A percentile compares a stretch with the other conserved stretches of the same genome.
Evolutionary conservation across 30 jellyfish, hydroid and myxozoan genomes (phyloP).

Genomic region (Aurelia sp.): DNA sequence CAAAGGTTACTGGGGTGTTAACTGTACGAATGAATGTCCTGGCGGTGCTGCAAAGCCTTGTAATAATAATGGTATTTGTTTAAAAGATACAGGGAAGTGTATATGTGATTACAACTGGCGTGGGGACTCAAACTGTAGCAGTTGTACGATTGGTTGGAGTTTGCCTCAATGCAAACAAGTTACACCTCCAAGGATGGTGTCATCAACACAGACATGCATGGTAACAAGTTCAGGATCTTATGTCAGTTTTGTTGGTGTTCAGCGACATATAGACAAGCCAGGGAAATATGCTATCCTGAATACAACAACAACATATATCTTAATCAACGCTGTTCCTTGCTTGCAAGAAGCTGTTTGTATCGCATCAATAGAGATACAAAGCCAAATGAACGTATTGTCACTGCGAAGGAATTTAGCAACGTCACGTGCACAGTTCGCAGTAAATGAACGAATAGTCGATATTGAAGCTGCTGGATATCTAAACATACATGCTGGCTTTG

Average conservation of each 20-base stretch:
- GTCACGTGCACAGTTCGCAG: background rate
- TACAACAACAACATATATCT: constrained; percentile 14
- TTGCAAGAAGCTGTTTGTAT: constrained; percentile 20
- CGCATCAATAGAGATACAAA: background rate
- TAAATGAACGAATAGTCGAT: constrained; percentile 1
- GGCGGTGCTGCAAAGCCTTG: constrained; percentile 66
- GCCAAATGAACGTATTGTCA: background rate
- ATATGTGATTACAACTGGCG: constrained; percentile 58
- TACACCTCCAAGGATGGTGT: background rate
- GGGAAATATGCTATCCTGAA: constrained; percentile 17
- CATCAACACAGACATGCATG: constrained; percentile 6
- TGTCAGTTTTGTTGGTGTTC: constrained; percentile 12
- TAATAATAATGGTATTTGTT: constrained; percentile 48
- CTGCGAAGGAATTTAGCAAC: constrained; percentile 6
- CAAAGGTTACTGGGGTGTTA: constrained; percentile 68
- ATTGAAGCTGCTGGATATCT: background rate
- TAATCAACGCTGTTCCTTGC: constrained; percentile 21
- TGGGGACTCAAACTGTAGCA: constrained; percentile 50
- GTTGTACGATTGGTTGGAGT: constrained; percentile 49
- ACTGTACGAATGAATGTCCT: constrained; percentile 61
- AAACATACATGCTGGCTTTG: background rate
- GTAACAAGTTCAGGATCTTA: constrained; percentile 4
- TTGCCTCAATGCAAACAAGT: constrained; percentile 30
- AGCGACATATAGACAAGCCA: background rate
- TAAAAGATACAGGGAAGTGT: constrained; percentile 38